A percentile compares a stretch with the other conserved stretches of the same genome.
These are phyloP conservation scores for Caenorhabditis panamensis DNA, from an alignment of 2,888 invertebrate genomes.

Conservation along the genomic window DNA sequence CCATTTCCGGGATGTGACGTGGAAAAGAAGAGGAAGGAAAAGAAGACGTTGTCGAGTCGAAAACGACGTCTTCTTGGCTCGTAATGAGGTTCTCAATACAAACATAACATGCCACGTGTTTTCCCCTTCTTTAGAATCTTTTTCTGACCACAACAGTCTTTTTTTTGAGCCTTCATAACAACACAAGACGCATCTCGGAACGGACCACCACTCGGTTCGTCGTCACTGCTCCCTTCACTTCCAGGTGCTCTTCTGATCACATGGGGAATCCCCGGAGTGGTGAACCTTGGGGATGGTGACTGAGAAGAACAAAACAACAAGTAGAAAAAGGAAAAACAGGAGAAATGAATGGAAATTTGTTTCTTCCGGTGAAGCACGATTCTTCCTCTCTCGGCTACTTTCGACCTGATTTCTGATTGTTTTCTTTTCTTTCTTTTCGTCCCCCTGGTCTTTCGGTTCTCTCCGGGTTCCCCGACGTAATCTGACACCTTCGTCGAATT, in stretches of 20 bases:
- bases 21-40: background rate
- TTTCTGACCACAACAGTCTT: background rate
- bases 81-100: background rate
- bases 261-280: background rate
- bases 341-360: conserved; percentile 27
- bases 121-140: background rate
- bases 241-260: background rate
- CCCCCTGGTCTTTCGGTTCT: no score
- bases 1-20: background rate
- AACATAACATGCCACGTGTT: background rate
- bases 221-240: background rate
- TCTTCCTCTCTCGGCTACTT: background rate
- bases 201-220: background rate
- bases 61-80: background rate
- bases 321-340: background rate
- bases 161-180: background rate
- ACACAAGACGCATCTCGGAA: background rate
- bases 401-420: conserved; percentile 22
- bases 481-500: conserved; percentile 30
- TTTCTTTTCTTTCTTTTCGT: conserved; percentile 10
- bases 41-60: background rate
- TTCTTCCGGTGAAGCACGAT: background rate
- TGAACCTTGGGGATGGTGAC: background rate
- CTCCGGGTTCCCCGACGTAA: no score
- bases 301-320: background rate